Conservation (phyloP, 1,140 invertebrate species). For the Colletes latitarsis region DNA sequence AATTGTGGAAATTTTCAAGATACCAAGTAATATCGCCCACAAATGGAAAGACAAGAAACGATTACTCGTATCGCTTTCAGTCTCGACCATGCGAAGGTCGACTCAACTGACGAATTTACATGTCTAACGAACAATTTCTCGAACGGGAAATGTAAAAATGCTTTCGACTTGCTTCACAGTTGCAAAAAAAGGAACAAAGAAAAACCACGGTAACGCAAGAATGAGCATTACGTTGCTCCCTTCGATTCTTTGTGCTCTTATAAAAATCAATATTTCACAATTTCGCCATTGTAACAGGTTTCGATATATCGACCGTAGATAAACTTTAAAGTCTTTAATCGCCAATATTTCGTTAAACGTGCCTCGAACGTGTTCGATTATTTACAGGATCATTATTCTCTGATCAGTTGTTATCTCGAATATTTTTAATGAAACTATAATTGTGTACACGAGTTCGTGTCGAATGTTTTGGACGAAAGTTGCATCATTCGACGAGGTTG, state of each 20-base stretch:
- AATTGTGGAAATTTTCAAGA: background rate
- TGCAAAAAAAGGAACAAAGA: background rate
- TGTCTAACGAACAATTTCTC: constrained; percentile 32
- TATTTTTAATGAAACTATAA: no score
- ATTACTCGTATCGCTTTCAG: background rate
- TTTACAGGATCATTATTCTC: no score
- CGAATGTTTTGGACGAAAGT: no score
- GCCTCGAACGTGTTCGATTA: no score
- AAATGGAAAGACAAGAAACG: background rate
- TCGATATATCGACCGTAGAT: no score
- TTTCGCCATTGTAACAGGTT: background rate
- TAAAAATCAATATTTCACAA: background rate
- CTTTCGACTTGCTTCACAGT: background rate
- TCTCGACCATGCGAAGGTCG: background rate
- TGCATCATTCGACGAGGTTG: background rate
- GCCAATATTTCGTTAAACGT: no score
- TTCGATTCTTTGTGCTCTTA: background rate
- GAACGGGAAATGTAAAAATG: background rate
- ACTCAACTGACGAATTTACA: constrained; percentile 26
- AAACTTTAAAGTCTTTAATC: no score
- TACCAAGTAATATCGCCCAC: no score
- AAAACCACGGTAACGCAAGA: background rate
- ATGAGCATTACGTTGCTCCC: background rate
- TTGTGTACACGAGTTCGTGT: background rate
- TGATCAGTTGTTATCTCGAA: no score